phyloP scores from a whole-genome alignment of 2,113 vertebrate species.

The Caloenas nicobarica region DNA sequence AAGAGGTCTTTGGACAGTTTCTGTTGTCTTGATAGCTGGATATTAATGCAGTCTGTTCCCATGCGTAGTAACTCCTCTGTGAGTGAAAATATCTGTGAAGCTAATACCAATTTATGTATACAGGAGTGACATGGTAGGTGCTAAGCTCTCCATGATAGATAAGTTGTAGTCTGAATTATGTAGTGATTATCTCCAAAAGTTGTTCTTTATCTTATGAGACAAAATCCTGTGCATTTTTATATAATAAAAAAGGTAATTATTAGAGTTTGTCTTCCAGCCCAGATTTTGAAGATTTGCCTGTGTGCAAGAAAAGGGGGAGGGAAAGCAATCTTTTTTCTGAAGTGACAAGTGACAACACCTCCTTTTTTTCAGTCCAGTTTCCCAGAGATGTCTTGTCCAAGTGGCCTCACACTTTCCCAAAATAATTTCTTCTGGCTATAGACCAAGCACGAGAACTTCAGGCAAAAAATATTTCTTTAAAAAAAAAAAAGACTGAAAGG shows the following conservation, averaged over 20 bases:
- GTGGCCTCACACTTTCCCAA: slow-evolving; percentile 55
- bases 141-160: background rate
- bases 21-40: background rate
- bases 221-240: background rate
- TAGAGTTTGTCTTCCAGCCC: background rate
- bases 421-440: slow-evolving; percentile 59
- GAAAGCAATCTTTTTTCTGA: background rate
- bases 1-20: background rate
- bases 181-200: background rate
- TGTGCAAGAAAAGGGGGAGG: background rate
- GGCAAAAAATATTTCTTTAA: background rate
- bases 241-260: background rate
- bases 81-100: background rate
- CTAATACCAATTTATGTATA: background rate
- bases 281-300: background rate
- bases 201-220: background rate
- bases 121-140: background rate
- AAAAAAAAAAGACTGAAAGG: background rate
- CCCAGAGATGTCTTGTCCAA: slow-evolving; percentile 58
- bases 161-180: background rate
- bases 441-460: slow-evolving; percentile 18
- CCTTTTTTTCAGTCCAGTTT: slow-evolving; percentile 21
- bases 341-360: slow-evolving; percentile 48
- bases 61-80: background rate
- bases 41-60: background rate